phyloP scores from a whole-genome alignment of 2,888 invertebrate genomes.

The Andricus curvator region DNA sequence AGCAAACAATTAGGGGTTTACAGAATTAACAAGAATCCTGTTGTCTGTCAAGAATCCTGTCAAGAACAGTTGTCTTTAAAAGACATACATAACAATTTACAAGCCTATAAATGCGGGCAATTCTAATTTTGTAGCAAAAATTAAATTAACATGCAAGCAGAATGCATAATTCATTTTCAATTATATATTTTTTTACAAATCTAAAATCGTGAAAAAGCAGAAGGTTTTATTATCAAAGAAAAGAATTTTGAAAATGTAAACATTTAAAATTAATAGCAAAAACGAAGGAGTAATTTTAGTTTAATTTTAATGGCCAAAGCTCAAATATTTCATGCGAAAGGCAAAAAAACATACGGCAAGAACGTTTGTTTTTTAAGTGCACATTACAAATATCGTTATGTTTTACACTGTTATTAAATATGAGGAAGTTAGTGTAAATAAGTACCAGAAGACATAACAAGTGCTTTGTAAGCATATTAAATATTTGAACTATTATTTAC shows the following conservation, averaged over 20 bases:
- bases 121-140: neutral
- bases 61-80: neutral
- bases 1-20: slow-evolving; percentile 16
- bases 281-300: neutral
- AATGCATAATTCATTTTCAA: neutral
- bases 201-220: neutral
- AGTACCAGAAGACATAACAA: neutral
- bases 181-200: neutral
- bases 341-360: neutral
- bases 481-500: neutral
- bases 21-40: neutral
- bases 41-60: too few relatives aligned
- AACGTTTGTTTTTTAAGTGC: slow-evolving; percentile 28
- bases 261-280: neutral
- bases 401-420: neutral
- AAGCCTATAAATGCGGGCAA: neutral
- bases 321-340: neutral
- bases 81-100: neutral
- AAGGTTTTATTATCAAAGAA: neutral
- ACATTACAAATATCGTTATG: slow-evolving; percentile 14
- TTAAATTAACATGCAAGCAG: neutral
- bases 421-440: neutral
- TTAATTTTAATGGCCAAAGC: neutral
- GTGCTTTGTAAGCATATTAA: neutral
- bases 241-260: neutral